Evolutionary conservation across 2,797 vertebrate species (phyloP).

Genomic region (Pipistrellus pipistrellus): DNA sequence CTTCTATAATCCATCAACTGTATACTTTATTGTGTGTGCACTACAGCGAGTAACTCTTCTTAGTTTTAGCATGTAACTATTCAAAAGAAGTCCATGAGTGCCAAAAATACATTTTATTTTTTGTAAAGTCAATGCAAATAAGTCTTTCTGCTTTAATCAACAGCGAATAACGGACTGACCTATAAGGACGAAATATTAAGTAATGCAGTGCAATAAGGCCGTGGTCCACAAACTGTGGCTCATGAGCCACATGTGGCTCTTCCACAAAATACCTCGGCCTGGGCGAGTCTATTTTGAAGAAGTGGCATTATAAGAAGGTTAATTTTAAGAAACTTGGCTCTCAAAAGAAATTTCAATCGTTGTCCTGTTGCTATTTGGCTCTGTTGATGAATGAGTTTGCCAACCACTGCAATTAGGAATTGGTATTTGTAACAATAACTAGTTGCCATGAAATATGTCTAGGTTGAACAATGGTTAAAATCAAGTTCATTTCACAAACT

Average conservation of each 20-base stretch:
- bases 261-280: no score
- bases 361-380: no score
- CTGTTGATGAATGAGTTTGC: no score
- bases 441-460: not conserved
- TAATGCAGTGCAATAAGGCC: not conserved
- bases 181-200: not conserved
- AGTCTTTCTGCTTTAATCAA: constrained; percentile 45
- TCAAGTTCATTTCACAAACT: not conserved
- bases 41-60: not conserved
- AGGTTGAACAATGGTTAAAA: not conserved
- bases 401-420: not conserved
- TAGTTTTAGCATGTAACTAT: constrained; percentile 36
- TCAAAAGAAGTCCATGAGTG: not conserved
- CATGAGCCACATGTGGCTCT: no score
- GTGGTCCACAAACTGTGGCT: no score
- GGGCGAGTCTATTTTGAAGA: no score
- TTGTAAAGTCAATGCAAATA: not conserved
- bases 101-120: not conserved
- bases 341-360: no score
- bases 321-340: no score
- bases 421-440: not conserved
- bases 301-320: no score
- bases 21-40: not conserved
- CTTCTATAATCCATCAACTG: not conserved
- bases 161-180: not conserved